Evolutionary conservation across 2,113 vertebrate genomes (phyloP).

Genomic region (Aldabrachelys gigantea): DNA sequence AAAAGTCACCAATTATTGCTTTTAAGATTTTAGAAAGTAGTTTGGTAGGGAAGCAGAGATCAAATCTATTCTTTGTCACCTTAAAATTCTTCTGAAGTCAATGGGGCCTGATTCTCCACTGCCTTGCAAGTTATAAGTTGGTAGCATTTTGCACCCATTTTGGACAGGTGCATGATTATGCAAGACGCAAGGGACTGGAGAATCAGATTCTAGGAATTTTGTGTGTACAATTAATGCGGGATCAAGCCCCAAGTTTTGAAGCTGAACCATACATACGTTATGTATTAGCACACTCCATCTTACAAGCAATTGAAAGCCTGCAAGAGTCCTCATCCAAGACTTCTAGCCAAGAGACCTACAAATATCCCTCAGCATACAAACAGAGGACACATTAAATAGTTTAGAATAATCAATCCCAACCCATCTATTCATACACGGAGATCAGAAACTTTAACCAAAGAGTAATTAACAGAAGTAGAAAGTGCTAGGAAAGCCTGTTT

Average conservation of each 20-base stretch:
- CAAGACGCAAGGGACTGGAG: not conserved
- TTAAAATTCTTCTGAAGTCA: not conserved
- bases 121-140: not conserved
- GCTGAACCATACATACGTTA: not conserved
- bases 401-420: not conserved
- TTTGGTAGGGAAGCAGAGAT: not conserved
- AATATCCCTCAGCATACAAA: not conserved
- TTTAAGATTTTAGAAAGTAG: not conserved
- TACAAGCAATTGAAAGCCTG: not conserved
- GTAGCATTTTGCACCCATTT: not conserved
- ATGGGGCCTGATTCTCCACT: not conserved
- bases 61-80: not conserved
- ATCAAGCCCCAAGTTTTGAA: not conserved
- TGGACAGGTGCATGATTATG: not conserved
- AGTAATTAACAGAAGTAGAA: not conserved
- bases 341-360: conserved; percentile 2
- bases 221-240: not conserved
- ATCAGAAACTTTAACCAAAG: conserved; percentile 48
- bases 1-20: not conserved
- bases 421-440: not conserved
- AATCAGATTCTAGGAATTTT: not conserved
- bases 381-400: conserved; percentile 20
- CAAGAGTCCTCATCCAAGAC: not conserved
- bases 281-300: not conserved
- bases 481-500: conserved; percentile 7